A percentile compares a stretch with the other conserved stretches of the same genome.
phyloP scores from a whole-genome alignment of 1,140 invertebrate genomes.

The Drosophila eugracilis region DNA sequence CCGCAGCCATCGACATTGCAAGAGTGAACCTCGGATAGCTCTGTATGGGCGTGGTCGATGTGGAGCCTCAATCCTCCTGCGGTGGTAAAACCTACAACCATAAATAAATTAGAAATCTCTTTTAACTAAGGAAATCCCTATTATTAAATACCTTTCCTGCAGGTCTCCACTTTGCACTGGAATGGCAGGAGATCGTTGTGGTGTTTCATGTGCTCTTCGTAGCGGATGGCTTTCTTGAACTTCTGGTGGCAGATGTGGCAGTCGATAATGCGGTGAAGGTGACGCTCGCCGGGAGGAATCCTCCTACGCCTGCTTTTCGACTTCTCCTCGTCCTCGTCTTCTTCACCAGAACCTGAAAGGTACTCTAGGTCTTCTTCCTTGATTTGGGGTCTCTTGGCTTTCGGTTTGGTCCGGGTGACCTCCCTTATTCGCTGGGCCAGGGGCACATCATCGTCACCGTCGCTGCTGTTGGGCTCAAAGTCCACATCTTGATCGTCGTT shows the following conservation, averaged over 20 bases:
- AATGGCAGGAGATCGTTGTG: slow-evolving; percentile 79
- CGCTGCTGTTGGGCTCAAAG: slow-evolving; percentile 63
- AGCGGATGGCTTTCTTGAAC: slow-evolving; percentile 77
- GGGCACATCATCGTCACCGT: slow-evolving; percentile 71
- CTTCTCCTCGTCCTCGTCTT: slow-evolving; percentile 36
- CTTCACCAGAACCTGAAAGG: slow-evolving; percentile 15
- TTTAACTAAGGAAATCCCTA: not conserved
- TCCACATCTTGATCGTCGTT: slow-evolving; percentile 49
- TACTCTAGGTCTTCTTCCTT: slow-evolving; percentile 22
- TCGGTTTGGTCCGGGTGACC: slow-evolving; percentile 4
- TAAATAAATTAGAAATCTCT: not conserved
- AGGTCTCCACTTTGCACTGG: slow-evolving; percentile 74
- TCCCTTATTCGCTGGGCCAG: slow-evolving; percentile 61
- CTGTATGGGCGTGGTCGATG: slow-evolving; percentile 76
- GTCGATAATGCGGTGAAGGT: slow-evolving; percentile 74
- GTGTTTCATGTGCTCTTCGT: slow-evolving; percentile 81
- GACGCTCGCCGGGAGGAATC: slow-evolving; percentile 58
- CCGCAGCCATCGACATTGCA: slow-evolving; percentile 75
- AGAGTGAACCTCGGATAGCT: slow-evolving; percentile 67
- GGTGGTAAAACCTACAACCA: slow-evolving; percentile 62
- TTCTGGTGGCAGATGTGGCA: slow-evolving; percentile 82
- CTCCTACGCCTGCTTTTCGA: slow-evolving; percentile 53
- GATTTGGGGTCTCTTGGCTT: not conserved
- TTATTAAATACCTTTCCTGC: slow-evolving; percentile 50
- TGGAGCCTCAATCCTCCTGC: slow-evolving; percentile 74